Evolutionary conservation across 2,797 vertebrate species (phyloP).

Genomic region (Gallinago solitaria): DNA sequence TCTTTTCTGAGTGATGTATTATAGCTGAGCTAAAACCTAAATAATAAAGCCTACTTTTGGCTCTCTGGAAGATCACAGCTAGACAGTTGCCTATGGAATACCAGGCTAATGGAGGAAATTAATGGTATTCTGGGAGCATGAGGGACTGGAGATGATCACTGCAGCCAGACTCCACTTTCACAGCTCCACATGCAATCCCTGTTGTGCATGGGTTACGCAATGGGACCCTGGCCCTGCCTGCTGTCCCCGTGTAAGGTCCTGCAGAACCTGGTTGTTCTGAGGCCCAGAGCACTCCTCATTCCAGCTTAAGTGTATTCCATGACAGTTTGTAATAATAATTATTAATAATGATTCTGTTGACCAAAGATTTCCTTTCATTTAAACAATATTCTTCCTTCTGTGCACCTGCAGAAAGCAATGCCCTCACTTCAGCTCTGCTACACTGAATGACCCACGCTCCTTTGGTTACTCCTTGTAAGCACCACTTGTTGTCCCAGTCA

Average conservation of each 20-base stretch:
- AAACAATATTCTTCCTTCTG: neutral
- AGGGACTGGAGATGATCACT: neutral
- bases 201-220: neutral
- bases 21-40: neutral
- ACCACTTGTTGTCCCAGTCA: neutral
- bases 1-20: neutral
- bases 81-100: neutral
- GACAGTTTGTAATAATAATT: neutral
- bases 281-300: neutral
- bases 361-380: neutral
- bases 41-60: neutral
- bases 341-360: neutral
- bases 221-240: neutral
- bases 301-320: neutral
- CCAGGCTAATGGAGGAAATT: neutral
- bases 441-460: accelerated
- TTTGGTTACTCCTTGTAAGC: neutral
- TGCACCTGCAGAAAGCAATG: neutral
- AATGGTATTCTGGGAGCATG: neutral
- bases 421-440: neutral
- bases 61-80: neutral
- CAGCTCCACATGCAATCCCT: neutral
- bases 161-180: neutral
- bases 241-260: neutral
- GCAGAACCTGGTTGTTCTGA: neutral